Percentiles rank a stretch among this genome's conserved stretches.
These are phyloP conservation scores for Hartigia nigra DNA, from an alignment of 2,888 invertebrate genomes.

Conservation along the genomic window DNA sequence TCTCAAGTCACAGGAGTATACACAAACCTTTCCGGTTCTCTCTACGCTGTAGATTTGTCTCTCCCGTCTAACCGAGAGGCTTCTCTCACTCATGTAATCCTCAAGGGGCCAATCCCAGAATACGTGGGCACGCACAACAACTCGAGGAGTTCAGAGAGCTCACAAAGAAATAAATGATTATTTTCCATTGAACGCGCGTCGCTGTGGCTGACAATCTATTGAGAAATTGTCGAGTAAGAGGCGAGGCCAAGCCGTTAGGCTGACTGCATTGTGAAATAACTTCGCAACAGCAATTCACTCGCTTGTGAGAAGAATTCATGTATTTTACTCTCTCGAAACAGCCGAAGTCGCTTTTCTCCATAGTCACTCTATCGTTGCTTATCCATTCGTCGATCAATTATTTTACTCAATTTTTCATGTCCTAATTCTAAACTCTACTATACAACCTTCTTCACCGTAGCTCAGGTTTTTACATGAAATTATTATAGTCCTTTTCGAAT, in stretches of 20 bases:
- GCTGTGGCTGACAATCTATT: slow-evolving; percentile 22
- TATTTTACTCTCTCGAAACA: background rate
- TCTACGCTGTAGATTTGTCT: background rate
- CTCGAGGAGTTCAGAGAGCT: slow-evolving; percentile 4
- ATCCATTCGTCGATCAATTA: background rate
- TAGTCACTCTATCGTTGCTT: background rate
- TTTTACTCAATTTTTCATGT: background rate
- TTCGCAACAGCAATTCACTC: slow-evolving; percentile 4
- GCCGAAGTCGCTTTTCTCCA: background rate
- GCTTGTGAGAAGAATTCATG: background rate
- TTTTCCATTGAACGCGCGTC: slow-evolving; percentile 19
- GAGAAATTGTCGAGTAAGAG: slow-evolving; percentile 25
- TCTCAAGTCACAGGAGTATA: background rate
- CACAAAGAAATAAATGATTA: slow-evolving; percentile 28
- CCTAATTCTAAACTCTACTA: background rate
- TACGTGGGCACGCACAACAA: background rate
- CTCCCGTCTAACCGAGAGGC: background rate
- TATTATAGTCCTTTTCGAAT: background rate
- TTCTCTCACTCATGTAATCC: background rate
- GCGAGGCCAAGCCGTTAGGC: slow-evolving; percentile 19
- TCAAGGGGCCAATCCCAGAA: background rate
- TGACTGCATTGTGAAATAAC: slow-evolving; percentile 1
- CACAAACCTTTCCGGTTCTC: background rate
- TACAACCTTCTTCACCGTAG: too few species aligned
- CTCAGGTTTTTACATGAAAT: background rate